Base-by-base conservation (phyloP, 2,888 invertebrate species). In the Papilio elwesi region DNA sequence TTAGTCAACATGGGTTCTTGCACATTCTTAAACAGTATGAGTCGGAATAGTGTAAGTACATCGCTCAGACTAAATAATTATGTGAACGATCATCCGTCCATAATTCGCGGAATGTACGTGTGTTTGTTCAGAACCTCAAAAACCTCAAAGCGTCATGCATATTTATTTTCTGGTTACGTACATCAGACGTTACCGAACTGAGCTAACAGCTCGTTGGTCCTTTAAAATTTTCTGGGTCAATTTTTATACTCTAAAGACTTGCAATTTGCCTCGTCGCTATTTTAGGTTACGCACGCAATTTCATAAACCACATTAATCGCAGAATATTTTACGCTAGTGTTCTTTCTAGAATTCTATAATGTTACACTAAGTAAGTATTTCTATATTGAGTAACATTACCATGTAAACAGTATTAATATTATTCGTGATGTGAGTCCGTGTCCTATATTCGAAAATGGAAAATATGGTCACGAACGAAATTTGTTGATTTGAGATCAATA, bases 111-210 rank as follows among this genome's bases (percentile, higher is more conserved):
- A 13, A 57, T 36, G 26, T 57, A 7, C 38, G n/a, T 36, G 36
- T 38, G 36, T 38, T 38, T 38, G 38, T 38, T 59, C 8, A 13
- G 13, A 59, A 59, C n/a, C 59, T 59, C 4, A n/a, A n/a, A n/a
- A n/a, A n/a, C n/a, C 4, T 59, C 38, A 38, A 38, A 59, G 38
- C 38, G 38, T 8, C 59, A 26, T 9, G 36, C 59, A 59, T 38
- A 36, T 59, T 26, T 26, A 26, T 59, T 59, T 38, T 38, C 38
- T 59, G 13, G 59, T 59, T 4, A 16, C 8, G 7, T 36, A 57
- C 11, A 59, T 38, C 59, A 13, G n/a, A 36, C 57, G 36, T 57
- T 36, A 59, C 38, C 36, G n/a, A 59, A 59, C n/a, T 59, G 59
- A 38, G n/a, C 38, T 57, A 12, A 57, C 57, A 57, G 12, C 57